Evolutionary conservation across 2,888 invertebrate species (phyloP).

Genomic region (Tetropium fuscum): DNA sequence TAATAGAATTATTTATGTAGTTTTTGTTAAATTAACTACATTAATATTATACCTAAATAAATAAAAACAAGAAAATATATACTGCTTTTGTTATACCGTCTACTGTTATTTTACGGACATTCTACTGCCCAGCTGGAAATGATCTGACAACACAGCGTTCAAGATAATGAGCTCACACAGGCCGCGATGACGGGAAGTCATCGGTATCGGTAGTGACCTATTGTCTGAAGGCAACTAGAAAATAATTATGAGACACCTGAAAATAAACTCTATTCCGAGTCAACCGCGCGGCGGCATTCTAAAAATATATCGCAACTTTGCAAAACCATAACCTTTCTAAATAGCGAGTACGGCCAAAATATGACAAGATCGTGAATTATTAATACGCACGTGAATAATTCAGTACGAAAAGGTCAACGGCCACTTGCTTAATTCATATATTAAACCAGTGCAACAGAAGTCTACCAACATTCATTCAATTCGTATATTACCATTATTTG

Average conservation of each 20-base stretch:
- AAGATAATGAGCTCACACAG: constrained; percentile 29
- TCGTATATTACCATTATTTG: neutral
- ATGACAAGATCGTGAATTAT: neutral
- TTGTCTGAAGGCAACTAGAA: constrained; percentile 25
- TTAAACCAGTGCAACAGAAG: constrained; percentile 1
- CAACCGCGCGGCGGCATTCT: neutral
- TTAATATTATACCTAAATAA: no score
- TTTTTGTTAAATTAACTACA: no score
- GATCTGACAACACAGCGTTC: constrained; percentile 14
- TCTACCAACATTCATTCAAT: neutral
- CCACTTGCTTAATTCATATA: constrained; percentile 13
- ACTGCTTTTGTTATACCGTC: no score
- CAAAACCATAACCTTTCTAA: neutral
- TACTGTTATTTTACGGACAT: no score
- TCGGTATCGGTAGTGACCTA: constrained; percentile 32
- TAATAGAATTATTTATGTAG: no score
- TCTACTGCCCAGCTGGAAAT: no score
- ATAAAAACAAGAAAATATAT: no score
- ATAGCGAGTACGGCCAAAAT: constrained; percentile 1
- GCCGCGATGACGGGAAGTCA: constrained; percentile 21
- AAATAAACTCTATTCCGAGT: constrained; percentile 1
- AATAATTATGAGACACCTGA: constrained; percentile 9
- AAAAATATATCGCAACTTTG: neutral
- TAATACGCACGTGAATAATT: neutral
- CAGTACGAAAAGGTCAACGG: constrained; percentile 9